A percentile compares a stretch with the other conserved stretches of the same genome.
Evolutionary conservation across 2,888 invertebrate genomes (phyloP).

Genomic region (Tetranychus piercei): DNA sequence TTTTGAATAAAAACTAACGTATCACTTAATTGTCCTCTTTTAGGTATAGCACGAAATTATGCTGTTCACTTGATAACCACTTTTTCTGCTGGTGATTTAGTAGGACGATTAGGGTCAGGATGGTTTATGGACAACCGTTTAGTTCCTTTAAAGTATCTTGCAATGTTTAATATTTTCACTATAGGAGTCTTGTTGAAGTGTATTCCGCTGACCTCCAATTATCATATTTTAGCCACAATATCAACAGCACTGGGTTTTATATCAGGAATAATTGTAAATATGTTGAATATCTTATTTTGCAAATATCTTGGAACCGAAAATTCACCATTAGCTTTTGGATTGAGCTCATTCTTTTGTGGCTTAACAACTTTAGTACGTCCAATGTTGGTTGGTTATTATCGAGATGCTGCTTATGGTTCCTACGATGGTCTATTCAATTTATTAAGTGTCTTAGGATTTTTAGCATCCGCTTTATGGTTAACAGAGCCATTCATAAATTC

Average conservation of each 20-base stretch:
- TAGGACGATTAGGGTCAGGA: slow-evolving; percentile 24
- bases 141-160: slow-evolving; percentile 15
- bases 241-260: slow-evolving; percentile 16
- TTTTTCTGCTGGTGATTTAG: slow-evolving; percentile 25
- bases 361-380: slow-evolving; percentile 23
- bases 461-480: slow-evolving; percentile 24
- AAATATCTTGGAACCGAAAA: slow-evolving; percentile 20
- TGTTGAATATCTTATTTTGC: slow-evolving; percentile 17
- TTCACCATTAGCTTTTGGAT: slow-evolving; percentile 24
- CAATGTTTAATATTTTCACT: slow-evolving; percentile 13
- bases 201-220: slow-evolving; percentile 5
- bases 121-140: slow-evolving; percentile 23
- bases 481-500: slow-evolving; percentile 16
- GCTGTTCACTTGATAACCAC: slow-evolving; percentile 23
- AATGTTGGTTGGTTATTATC: slow-evolving; percentile 24
- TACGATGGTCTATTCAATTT: slow-evolving; percentile 26
- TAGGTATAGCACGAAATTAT: slow-evolving; percentile 20
- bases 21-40: not conserved
- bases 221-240: slow-evolving; percentile 8
- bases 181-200: slow-evolving; percentile 16
- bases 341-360: slow-evolving; percentile 25
- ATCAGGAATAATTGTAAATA: slow-evolving; percentile 18
- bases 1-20: not conserved
- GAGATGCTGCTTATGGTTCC: slow-evolving; percentile 23
- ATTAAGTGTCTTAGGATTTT: slow-evolving; percentile 21